phyloP scores from a whole-genome alignment of 1,140 invertebrate genomes.

The Anastrepha ludens region DNA sequence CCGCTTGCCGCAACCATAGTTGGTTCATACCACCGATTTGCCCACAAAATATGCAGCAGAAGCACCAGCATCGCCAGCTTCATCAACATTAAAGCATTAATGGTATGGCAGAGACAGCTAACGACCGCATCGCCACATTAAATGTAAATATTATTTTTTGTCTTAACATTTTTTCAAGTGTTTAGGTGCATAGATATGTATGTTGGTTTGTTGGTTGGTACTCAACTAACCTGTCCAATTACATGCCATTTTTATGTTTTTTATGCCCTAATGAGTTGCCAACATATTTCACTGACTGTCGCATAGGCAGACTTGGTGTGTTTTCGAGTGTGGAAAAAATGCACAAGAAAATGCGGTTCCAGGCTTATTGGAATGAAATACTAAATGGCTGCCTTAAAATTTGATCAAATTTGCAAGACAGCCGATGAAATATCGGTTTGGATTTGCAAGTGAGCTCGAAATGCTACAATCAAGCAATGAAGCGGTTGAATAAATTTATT shows the following conservation, averaged over 20 bases:
- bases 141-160: conserved; percentile 50
- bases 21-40: not conserved
- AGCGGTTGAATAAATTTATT: too few species aligned
- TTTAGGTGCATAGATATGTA: not conserved
- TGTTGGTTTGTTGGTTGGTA: not conserved
- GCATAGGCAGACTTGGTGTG: too few species aligned
- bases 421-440: too few species aligned
- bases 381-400: too few species aligned
- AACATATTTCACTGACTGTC: too few species aligned
- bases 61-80: not conserved
- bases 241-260: not conserved
- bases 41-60: not conserved
- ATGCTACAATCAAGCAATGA: too few species aligned
- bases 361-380: too few species aligned
- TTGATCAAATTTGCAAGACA: too few species aligned
- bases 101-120: conserved; percentile 2
- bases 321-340: too few species aligned
- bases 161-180: conserved; percentile 29
- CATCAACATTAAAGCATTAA: not conserved
- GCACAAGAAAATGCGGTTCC: too few species aligned
- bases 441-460: too few species aligned
- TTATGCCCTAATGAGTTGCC: not conserved
- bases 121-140: conserved; percentile 45
- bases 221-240: not conserved
- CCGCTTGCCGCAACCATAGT: not conserved